These are phyloP conservation scores for Heliconius hermathena DNA, from an alignment of 1,140 invertebrate species.

Conservation along the genomic window DNA sequence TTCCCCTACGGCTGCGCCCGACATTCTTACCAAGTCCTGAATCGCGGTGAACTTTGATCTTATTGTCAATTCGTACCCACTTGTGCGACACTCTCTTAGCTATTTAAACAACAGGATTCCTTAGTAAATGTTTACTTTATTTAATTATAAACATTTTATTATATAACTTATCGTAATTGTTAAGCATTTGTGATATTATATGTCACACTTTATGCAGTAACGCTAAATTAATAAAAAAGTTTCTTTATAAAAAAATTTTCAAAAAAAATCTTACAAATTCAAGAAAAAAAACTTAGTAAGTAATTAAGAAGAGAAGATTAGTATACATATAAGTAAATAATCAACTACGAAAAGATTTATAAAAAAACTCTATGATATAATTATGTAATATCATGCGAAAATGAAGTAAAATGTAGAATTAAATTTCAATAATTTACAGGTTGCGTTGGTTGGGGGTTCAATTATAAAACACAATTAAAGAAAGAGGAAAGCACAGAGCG, in stretches of 20 bases:
- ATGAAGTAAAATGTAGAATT: too few relatives aligned
- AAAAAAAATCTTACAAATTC: too few relatives aligned
- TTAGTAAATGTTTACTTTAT: background rate
- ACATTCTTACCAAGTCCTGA: constrained; percentile 75
- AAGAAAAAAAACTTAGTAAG: too few relatives aligned
- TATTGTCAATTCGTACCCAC: constrained; percentile 78
- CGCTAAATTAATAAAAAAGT: background rate
- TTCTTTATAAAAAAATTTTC: too few relatives aligned
- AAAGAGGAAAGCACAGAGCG: background rate
- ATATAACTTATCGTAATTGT: background rate
- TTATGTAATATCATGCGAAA: too few relatives aligned
- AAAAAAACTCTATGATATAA: too few relatives aligned
- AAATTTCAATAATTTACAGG: too few relatives aligned
- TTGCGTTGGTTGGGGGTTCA: too few relatives aligned
- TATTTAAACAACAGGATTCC: constrained; percentile 49
- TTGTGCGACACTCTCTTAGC: constrained; percentile 66
- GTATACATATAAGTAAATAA: too few relatives aligned
- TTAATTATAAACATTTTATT: background rate
- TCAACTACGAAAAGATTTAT: too few relatives aligned
- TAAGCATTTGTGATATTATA: background rate
- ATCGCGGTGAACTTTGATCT: constrained; percentile 78
- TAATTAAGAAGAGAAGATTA: too few relatives aligned
- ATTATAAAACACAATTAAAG: background rate
- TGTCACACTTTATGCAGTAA: background rate
- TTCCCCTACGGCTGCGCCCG: constrained; percentile 58